Evolutionary conservation across 2,113 vertebrate species (phyloP).

Genomic region (Isichthys henryi): DNA sequence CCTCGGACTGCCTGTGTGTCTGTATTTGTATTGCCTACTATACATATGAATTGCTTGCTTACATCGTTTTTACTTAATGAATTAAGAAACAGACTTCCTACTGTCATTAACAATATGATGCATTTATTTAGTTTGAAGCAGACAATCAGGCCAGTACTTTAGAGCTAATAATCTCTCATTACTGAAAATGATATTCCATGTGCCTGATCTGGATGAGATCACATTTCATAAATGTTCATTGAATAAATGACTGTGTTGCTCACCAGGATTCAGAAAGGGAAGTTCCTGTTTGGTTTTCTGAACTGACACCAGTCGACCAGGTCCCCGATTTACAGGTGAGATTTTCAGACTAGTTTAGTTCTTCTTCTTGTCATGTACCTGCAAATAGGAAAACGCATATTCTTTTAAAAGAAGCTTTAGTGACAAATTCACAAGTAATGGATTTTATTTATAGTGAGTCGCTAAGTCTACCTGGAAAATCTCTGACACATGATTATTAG

Average conservation of each 20-base stretch:
- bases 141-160: not conserved
- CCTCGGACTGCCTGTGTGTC: not conserved
- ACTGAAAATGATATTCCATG: not conserved
- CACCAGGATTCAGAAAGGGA: slow-evolving; percentile 72
- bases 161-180: not conserved
- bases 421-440: not conserved
- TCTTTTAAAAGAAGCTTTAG: not conserved
- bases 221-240: not conserved
- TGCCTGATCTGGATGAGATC: not conserved
- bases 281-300: slow-evolving; percentile 80
- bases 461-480: not conserved
- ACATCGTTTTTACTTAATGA: not conserved
- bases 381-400: not conserved
- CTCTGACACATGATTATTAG: not conserved
- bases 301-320: slow-evolving; percentile 66
- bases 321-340: slow-evolving; percentile 69
- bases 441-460: not conserved
- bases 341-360: not conserved
- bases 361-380: not conserved
- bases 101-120: not conserved
- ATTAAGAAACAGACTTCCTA: not conserved
- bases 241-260: slow-evolving; percentile 1
- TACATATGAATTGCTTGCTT: not conserved
- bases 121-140: not conserved
- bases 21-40: not conserved